Conservation (phyloP, 2,113 vertebrate species). For the Nicator chloris region DNA sequence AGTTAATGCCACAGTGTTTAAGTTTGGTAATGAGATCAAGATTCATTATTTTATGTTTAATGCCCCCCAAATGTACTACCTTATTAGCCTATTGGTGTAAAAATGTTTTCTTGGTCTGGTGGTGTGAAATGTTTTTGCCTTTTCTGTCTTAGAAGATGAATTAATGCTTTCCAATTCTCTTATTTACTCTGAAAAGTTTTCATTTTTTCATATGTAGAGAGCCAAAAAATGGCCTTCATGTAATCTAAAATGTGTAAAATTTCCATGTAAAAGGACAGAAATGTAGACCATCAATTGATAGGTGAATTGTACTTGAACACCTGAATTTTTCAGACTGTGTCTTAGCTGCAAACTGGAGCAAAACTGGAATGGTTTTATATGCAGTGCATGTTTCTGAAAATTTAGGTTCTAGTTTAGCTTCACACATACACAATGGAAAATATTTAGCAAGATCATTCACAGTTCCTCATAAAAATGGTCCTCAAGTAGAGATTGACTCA, state of each 20-base stretch:
- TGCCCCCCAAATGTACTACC: not conserved
- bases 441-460: not conserved
- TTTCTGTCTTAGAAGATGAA: not conserved
- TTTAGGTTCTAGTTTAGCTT: not conserved
- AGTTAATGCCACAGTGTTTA: not conserved
- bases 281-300: not conserved
- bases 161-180: not conserved
- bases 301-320: not conserved
- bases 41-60: not conserved
- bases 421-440: not conserved
- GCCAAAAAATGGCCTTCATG: not conserved
- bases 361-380: not conserved
- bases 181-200: not conserved
- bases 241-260: not conserved
- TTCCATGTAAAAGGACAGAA: not conserved
- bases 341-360: not conserved
- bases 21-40: not conserved
- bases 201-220: not conserved
- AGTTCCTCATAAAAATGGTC: not conserved
- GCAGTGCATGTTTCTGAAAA: not conserved
- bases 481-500: not conserved
- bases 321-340: not conserved
- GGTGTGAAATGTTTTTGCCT: not conserved
- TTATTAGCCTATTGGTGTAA: not conserved
- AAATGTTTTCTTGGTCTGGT: not conserved